Conservation (phyloP, 2,797 vertebrate genomes). For the Mus spretus region DNA sequence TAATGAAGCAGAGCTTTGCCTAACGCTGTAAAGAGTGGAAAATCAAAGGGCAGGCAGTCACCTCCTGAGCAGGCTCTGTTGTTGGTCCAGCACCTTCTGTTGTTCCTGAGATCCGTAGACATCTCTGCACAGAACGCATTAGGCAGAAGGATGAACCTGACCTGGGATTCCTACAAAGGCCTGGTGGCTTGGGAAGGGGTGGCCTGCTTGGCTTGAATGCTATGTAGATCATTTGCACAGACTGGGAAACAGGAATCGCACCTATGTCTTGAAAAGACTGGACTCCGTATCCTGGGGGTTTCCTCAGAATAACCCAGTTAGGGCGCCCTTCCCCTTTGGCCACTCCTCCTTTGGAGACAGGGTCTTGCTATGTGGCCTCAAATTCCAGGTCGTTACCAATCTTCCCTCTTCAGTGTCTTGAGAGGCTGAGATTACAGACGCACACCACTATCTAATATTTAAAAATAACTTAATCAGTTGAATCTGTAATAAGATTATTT, state of each 20-base stretch:
- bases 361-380: background rate
- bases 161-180: background rate
- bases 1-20: background rate
- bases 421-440: background rate
- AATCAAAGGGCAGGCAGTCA: background rate
- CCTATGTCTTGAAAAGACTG: background rate
- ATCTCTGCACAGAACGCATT: no score
- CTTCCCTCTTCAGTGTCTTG: background rate
- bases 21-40: background rate
- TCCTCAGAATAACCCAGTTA: background rate
- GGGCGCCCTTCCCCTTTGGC: background rate
- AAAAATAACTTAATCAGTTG: constrained; percentile 49
- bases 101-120: background rate
- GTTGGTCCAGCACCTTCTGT: background rate
- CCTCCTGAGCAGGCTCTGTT: background rate
- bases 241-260: background rate
- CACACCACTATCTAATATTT: background rate
- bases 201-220: background rate
- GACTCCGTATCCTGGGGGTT: background rate
- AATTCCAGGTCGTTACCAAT: no score
- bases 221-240: background rate
- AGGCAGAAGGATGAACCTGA: background rate
- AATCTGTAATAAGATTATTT: constrained; percentile 20
- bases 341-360: background rate
- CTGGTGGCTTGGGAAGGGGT: background rate